Evolutionary conservation across 2,888 invertebrate species (phyloP).

Genomic region (Drosophila longiperda): DNA sequence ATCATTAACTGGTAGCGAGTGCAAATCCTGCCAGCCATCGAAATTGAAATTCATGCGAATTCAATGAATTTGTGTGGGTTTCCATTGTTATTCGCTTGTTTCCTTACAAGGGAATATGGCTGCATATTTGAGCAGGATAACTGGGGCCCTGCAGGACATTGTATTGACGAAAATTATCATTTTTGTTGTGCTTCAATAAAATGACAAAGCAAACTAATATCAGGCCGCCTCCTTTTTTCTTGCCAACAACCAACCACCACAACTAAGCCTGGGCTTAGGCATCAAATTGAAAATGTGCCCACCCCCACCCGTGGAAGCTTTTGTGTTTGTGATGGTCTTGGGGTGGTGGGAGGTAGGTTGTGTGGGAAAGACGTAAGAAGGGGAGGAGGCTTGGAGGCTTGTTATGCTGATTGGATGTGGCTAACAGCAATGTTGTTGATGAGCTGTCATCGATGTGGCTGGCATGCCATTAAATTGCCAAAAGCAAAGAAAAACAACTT

Average conservation of each 20-base stretch:
- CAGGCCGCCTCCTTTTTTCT: slow-evolving; percentile 7
- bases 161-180: slow-evolving; percentile 76
- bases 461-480: slow-evolving; percentile 8
- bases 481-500: slow-evolving; percentile 4
- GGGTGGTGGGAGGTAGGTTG: not conserved
- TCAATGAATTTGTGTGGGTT: slow-evolving; percentile 54
- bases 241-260: not conserved
- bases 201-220: slow-evolving; percentile 78
- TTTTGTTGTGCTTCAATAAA: slow-evolving; percentile 77
- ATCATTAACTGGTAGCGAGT: slow-evolving; percentile 66
- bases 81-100: slow-evolving; percentile 24
- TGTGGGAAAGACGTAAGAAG: not conserved
- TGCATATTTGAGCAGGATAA: slow-evolving; percentile 37
- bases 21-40: slow-evolving; percentile 58
- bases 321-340: slow-evolving; percentile 9
- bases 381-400: not conserved
- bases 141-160: slow-evolving; percentile 42
- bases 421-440: slow-evolving; percentile 29
- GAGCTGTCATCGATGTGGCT: slow-evolving; percentile 31
- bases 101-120: slow-evolving; percentile 25
- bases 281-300: slow-evolving; percentile 63
- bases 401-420: slow-evolving; percentile 61
- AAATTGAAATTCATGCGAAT: slow-evolving; percentile 77
- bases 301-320: slow-evolving; percentile 8
- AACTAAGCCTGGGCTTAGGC: slow-evolving; percentile 66